Evolutionary conservation across 2,888 invertebrate species (phyloP), one percentile per base, ranked within the genome.

Genomic region (Dynastes hyllus): DNA sequence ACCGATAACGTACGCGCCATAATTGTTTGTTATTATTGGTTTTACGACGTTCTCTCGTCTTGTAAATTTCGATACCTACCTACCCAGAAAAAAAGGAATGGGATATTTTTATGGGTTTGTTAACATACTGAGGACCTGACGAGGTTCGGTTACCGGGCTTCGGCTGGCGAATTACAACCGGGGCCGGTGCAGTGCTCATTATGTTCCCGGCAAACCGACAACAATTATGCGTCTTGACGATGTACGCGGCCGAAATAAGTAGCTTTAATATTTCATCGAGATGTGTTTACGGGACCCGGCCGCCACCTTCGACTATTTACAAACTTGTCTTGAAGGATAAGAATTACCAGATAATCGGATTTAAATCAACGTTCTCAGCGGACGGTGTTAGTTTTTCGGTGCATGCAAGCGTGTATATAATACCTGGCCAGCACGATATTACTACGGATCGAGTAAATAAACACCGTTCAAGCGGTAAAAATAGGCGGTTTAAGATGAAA

Each of bases 261-360:
- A 66, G 40, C 37, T 40, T 66, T 66, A 66, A 66, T 66, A 66
- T 66, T 40, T 66, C 66, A 66, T 69, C 51, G 27, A 69, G 69
- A 69, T 69, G 50, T 69, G 69, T 69, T 69, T 69, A 50, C 37
- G 69, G 69, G 45, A 29, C 27, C n/a, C 45, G 16, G 51, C 45
- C 69, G 45, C 37, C 27, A 11, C 4, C 69, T 37, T 11, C 8
- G 11, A 51, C 50, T 50, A 69, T 50, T 69, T 50, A 69, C 50
- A 51, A 69, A 69, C 45, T 50, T 69, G 69, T 69, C 50, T 22
- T 2, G 29, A 13, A 8, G 51, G 69, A 51, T 51, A 66, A 66
- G 40, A 66, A 66, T 66, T 66, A 66, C 66, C 66, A 66, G 66
- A 66, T 66, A 66, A 66, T 66, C 66, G 66, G 66, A 66, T 66